phyloP scores from a whole-genome alignment of 1,140 invertebrate genomes.

The Mercenaria mercenaria region DNA sequence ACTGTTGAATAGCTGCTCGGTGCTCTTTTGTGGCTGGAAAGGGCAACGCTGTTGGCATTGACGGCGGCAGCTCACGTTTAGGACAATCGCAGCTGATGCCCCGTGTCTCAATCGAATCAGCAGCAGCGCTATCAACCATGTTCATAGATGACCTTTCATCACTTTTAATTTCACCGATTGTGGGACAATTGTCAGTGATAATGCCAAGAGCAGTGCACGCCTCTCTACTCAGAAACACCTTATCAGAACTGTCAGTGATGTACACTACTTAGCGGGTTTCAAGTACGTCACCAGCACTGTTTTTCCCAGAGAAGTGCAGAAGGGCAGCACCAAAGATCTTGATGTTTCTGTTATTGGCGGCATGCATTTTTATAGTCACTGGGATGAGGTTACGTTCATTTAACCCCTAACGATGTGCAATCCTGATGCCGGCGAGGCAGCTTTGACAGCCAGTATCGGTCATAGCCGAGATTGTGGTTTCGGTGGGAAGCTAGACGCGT shows the following conservation, averaged over 20 bases:
- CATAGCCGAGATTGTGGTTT: background rate
- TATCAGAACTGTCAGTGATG: slow-evolving; percentile 38
- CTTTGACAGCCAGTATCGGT: slow-evolving; percentile 64
- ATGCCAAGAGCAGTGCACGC: slow-evolving; percentile 39
- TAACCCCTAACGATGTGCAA: slow-evolving; percentile 20
- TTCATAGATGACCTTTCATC: background rate
- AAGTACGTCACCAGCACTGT: background rate
- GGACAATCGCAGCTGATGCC: slow-evolving; percentile 58
- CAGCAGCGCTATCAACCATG: background rate
- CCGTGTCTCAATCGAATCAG: too few relatives aligned
- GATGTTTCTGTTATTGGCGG: slow-evolving; percentile 31
- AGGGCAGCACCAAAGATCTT: slow-evolving; percentile 58
- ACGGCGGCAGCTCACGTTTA: slow-evolving; percentile 55
- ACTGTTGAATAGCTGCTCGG: slow-evolving; percentile 43
- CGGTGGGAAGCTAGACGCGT: background rate
- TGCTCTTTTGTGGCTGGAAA: slow-evolving; percentile 61
- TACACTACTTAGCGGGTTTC: slow-evolving; percentile 49
- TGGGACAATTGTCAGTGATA: slow-evolving; percentile 20
- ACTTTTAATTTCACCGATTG: background rate
- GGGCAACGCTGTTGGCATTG: slow-evolving; percentile 48
- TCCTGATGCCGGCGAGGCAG: slow-evolving; percentile 42
- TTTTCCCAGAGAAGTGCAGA: slow-evolving; percentile 42
- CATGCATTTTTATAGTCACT: slow-evolving; percentile 61
- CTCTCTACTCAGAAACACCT: slow-evolving; percentile 55
- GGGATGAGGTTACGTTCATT: slow-evolving; percentile 51